Evolutionary conservation across 2,113 vertebrate species (phyloP), one percentile per base, ranked within the genome.

Genomic region (Coregonus clupeaformis): DNA sequence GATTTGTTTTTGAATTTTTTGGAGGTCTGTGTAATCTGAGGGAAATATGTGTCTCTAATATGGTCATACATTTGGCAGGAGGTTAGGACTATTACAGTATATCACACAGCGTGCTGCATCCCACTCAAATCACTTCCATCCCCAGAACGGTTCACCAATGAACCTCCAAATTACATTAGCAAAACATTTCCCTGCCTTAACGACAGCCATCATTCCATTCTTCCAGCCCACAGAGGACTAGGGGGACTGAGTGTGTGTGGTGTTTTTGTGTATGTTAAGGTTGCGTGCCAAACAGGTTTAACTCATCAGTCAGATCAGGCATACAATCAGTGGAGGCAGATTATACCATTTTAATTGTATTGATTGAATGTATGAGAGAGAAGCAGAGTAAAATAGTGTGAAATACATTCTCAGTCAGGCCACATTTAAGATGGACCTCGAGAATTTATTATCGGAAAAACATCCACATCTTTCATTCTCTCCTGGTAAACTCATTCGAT

Each of bases 141-240:
- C 32, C 32, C 30, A 6, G 13, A 67, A 63, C 42, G 32, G 52
- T 68, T 42, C 5, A 57, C 63, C 32, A 24, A 65, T 72, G 67
- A 67, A 59, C 69, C 27, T 27, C 67, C 49, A 63, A 68, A 72
- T 71, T 13, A 47, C 74, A 64, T 55, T 36, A 32, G 55, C 29
- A 45, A 62, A 60, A 75, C 16, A 52, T 75, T 75, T 36, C 4
- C 13, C 68, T 24, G 42, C n/a, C 25, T 75, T 65, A 65, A 55
- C 49, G 47, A 45, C 60, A 24, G 49, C 49, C 16, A 55, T 55
- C 49, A 42, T 36, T 71, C 63, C 16, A 42, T 36, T 71, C 63
- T 18, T 63, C 32, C 22, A 55, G 29, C 30, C 5, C 20, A 42
- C 14, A 7, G 36, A 9, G 36, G 36, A 36, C 7, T 36, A 18